Evolutionary conservation across 2,113 vertebrate species (phyloP).

Genomic region (Poeciliopsis prolifica): DNA sequence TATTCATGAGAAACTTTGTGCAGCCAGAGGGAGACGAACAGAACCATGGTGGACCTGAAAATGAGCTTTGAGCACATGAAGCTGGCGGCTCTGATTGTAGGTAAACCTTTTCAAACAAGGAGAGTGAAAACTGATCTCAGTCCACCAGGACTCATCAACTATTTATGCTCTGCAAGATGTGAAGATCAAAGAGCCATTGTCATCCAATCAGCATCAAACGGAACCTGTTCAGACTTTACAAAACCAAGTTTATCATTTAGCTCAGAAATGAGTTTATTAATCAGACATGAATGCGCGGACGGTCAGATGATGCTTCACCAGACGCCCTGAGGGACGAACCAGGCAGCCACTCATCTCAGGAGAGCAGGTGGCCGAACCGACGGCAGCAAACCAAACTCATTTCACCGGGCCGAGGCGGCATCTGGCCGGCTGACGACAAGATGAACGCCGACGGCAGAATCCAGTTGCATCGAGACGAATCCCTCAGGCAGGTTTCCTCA

Average conservation of each 20-base stretch:
- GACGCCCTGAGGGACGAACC: background rate
- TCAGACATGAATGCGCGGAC: too few species aligned
- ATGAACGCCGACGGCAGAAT: background rate
- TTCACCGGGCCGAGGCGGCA: background rate
- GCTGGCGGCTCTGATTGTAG: constrained; percentile 1
- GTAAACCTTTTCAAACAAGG: background rate
- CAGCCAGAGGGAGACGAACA: constrained; percentile 7
- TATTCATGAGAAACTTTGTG: constrained; percentile 56
- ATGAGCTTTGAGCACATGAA: background rate
- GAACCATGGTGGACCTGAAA: background rate
- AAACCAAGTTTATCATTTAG: background rate
- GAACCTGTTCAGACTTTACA: background rate
- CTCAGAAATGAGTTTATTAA: background rate
- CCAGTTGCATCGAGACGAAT: background rate
- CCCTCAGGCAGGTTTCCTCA: too few species aligned
- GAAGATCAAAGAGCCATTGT: background rate
- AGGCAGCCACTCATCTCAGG: background rate
- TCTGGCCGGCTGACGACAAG: background rate
- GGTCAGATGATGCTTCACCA: background rate
- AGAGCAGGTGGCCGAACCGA: background rate
- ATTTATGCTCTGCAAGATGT: background rate
- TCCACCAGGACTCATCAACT: background rate
- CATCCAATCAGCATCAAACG: background rate
- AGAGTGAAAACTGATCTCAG: background rate
- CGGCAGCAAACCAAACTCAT: background rate